Conservation (phyloP, 1,140 invertebrate genomes). For the Trachelipus rathkii region DNA sequence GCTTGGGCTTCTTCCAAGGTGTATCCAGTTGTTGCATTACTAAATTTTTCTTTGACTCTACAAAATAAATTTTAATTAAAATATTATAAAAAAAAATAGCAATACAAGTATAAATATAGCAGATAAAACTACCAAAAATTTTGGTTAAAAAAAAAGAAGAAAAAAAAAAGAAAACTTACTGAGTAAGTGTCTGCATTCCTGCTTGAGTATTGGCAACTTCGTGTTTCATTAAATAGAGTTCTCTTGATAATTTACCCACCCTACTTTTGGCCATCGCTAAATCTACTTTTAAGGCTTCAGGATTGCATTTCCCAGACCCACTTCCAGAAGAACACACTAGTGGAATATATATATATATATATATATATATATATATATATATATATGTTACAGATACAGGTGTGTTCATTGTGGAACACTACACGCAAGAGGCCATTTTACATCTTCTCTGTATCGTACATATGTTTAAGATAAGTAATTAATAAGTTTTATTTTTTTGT, state of each 20-base stretch:
- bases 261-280: constrained; percentile 80
- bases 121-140: neutral
- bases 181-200: constrained; percentile 84
- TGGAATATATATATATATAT: constrained; percentile 31
- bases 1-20: constrained; percentile 89
- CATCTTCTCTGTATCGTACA: too few relatives aligned
- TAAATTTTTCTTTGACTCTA: constrained; percentile 87
- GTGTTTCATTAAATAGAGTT: constrained; percentile 83
- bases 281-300: constrained; percentile 86
- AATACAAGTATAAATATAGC: too few relatives aligned
- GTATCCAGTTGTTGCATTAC: constrained; percentile 76
- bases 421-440: too few relatives aligned
- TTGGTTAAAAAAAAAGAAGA: constrained; percentile 22
- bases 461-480: too few relatives aligned
- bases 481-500: too few relatives aligned
- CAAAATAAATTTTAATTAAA: constrained; percentile 47
- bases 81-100: constrained; percentile 32
- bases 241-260: constrained; percentile 80
- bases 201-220: constrained; percentile 87
- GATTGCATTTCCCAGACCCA: constrained; percentile 87
- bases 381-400: too few relatives aligned
- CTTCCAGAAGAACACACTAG: constrained; percentile 88
- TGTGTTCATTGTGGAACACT: too few relatives aligned
- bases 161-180: constrained; percentile 66
- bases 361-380: too few relatives aligned